Percentiles rank a stretch among this genome's conserved stretches.
Conservation (phyloP, 64 coral and sea anemone genomes). For the Montipora efflorescens region DNA sequence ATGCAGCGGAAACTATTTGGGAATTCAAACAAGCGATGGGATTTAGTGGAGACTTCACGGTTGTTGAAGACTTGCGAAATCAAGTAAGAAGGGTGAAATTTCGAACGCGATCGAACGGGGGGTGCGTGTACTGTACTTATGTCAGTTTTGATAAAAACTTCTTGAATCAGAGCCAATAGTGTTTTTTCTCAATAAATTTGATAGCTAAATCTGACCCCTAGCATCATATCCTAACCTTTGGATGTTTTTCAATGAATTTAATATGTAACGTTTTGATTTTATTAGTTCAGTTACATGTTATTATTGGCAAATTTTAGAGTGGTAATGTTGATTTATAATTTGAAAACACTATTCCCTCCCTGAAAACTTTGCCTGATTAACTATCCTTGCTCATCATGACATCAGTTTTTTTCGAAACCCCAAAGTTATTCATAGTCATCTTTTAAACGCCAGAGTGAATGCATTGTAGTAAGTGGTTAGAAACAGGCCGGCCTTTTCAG, state of each 20-base stretch:
- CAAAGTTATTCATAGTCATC: neutral
- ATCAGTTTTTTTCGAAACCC: neutral
- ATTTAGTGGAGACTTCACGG: slow-evolving; percentile 52
- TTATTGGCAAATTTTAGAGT: neutral
- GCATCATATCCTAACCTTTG: too few relatives aligned
- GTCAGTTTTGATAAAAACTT: too few relatives aligned
- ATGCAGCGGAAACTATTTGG: slow-evolving; percentile 69
- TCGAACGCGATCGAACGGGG: neutral
- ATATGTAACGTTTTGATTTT: too few relatives aligned
- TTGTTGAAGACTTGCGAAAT: slow-evolving; percentile 65
- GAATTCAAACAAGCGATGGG: slow-evolving; percentile 65
- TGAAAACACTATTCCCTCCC: too few relatives aligned
- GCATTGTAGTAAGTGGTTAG: too few relatives aligned
- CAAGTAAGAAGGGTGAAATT: slow-evolving; percentile 22
- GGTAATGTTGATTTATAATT: neutral
- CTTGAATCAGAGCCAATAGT: too few relatives aligned
- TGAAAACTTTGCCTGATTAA: neutral
- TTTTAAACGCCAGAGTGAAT: too few relatives aligned
- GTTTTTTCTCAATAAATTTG: too few relatives aligned
- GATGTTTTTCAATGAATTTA: too few relatives aligned
- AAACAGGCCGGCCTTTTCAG: too few relatives aligned
- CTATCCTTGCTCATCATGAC: neutral
- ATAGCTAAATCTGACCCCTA: too few relatives aligned
- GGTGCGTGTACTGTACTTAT: neutral
- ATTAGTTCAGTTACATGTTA: too few relatives aligned